Evolutionary conservation across 2,888 invertebrate genomes (phyloP), one percentile per base, ranked within the genome.

Genomic region (Priocnemis perturbator): DNA sequence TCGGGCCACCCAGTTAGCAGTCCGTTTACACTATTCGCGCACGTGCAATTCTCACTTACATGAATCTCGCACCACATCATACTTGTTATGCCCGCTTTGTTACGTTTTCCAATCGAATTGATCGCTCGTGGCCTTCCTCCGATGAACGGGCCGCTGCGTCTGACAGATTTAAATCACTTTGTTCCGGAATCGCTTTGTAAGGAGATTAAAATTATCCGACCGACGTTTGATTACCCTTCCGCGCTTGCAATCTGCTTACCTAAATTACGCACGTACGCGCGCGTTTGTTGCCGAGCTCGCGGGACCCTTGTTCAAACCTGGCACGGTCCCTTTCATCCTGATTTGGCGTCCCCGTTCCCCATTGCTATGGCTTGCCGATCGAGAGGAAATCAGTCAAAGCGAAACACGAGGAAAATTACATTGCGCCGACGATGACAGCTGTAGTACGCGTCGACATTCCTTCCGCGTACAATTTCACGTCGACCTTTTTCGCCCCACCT

Each of bases 191-290:
- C 19, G 59, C 55, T 69, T 64, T 65, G 56, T 56, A 60, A 66
- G 60, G 69, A 57, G 48, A 62, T 71, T 64, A 66, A 71, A 75
- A 66, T 60, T 60, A 37, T 60, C 30, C 59, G 50, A 64, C 62
- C 60, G 77, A 79, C 79, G 83, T 84, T 84, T 83, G 83, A 85
- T 83, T 83, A 80, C 78, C 80, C 81, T 78, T 79, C 78, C 78
- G 76, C 79, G 77, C 76, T 81, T 77, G 75, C 83, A 79, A 78
- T 82, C 74, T 79, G 77, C 76, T 73, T 74, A 65, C 58, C 53
- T 52, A 21, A 61, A 61, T 52, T 61, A 61, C 52, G 53, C 48
- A 19, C 20, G 52, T 19, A 37, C 61, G 20, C 55, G 15, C 37
- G 19, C 21, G 30, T 19, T 15, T 15, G 52, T 52, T 26, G 53